phyloP scores from a whole-genome alignment of 2,888 invertebrate species.

The Drosophila robusta region DNA sequence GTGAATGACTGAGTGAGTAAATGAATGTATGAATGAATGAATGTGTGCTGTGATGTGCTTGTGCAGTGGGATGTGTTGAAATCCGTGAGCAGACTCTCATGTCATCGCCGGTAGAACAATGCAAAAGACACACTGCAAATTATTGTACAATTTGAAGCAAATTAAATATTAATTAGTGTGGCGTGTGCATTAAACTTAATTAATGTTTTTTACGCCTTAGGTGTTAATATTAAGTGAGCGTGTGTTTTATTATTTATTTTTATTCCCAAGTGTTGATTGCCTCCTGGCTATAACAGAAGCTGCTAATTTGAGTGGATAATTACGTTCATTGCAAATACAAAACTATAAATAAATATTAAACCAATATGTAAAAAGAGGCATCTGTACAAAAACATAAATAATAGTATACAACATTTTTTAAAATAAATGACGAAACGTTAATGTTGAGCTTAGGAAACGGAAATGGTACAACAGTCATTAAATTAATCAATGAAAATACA shows the following conservation, averaged over 20 bases:
- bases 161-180: constrained; percentile 73
- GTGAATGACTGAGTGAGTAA: constrained; percentile 15
- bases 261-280: constrained; percentile 9
- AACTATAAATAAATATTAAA: constrained; percentile 51
- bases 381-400: no score
- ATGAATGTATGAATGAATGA: constrained; percentile 7
- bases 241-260: constrained; percentile 30
- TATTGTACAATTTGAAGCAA: constrained; percentile 51
- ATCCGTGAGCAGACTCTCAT: constrained; percentile 2
- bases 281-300: constrained; percentile 26
- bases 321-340: constrained; percentile 31
- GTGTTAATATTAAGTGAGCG: constrained; percentile 69
- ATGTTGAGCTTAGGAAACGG: background rate
- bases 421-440: no score
- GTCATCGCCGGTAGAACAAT: constrained; percentile 48
- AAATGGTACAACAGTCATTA: no score
- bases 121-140: constrained; percentile 23
- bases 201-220: constrained; percentile 68
- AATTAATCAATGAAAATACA: no score
- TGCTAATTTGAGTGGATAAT: constrained; percentile 43
- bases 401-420: no score
- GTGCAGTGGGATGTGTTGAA: constrained; percentile 6
- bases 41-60: no score
- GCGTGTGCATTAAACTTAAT: constrained; percentile 68
- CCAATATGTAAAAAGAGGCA: constrained; percentile 31